Conservation (phyloP, 1,140 invertebrate genomes). For the Heliconius congener region DNA sequence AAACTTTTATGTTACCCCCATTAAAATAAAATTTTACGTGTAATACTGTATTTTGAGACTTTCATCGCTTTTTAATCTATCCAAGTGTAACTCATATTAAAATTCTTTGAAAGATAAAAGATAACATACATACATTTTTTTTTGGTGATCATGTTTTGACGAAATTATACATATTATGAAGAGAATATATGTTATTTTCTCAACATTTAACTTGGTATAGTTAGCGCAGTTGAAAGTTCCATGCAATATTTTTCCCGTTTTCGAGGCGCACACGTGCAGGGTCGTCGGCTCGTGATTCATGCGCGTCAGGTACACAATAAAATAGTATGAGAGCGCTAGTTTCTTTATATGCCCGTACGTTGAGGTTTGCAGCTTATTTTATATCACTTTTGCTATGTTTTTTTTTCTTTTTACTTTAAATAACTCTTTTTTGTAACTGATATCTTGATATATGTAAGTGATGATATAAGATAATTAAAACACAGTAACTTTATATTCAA, state of each 20-base stretch:
- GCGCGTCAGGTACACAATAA: conserved; percentile 39
- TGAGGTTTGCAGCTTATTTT: conserved; percentile 18
- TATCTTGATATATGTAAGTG: neutral
- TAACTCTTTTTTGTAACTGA: neutral
- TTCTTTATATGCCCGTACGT: conserved; percentile 28
- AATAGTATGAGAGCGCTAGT: conserved; percentile 26
- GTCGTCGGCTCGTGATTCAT: conserved; percentile 45
- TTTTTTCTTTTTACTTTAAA: neutral
- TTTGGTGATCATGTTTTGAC: no score
- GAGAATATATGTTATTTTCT: neutral
- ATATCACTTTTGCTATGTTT: neutral
- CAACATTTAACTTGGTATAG: neutral
- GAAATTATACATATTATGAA: no score
- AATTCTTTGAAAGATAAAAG: neutral
- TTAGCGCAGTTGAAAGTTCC: conserved; percentile 18
- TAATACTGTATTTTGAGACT: neutral
- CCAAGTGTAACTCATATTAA: neutral
- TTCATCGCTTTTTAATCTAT: neutral
- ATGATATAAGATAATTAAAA: no score
- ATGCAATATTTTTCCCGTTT: conserved; percentile 36
- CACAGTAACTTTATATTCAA: no score
- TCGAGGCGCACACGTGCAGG: conserved; percentile 38
- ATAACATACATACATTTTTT: neutral
- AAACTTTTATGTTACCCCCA: neutral
- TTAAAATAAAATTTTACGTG: neutral